Percentiles rank a stretch among this genome's conserved stretches.
These are phyloP conservation scores for Caenorhabditis angaria DNA, from an alignment of 2,888 invertebrate species.

Conservation along the genomic window DNA sequence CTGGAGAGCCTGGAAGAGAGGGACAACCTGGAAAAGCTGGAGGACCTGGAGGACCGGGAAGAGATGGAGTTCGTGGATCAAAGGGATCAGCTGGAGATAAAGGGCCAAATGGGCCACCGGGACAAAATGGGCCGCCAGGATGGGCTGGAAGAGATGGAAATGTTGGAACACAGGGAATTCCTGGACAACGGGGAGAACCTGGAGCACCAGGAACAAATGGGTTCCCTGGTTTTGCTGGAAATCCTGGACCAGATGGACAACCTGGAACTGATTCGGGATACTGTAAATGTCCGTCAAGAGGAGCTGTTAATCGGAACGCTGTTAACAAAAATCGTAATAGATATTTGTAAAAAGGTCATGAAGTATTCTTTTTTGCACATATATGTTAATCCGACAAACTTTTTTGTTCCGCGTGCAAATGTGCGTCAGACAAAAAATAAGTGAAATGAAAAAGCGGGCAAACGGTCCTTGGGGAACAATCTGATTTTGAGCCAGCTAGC, in stretches of 20 bases:
- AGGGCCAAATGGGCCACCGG: constrained; percentile 40
- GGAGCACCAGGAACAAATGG: constrained; percentile 42
- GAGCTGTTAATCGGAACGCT: constrained; percentile 12
- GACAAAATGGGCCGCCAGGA: constrained; percentile 42
- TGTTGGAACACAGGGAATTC: constrained; percentile 36
- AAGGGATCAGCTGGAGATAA: constrained; percentile 41
- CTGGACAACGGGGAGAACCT: constrained; percentile 37
- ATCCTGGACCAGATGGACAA: constrained; percentile 40
- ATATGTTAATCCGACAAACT: constrained; percentile 1
- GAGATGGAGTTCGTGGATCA: constrained; percentile 43
- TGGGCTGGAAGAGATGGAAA: constrained; percentile 45
- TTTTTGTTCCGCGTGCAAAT: not conserved
- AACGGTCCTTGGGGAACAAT: constrained; percentile 6
- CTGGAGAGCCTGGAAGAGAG: constrained; percentile 46
- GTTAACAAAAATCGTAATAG: not conserved
- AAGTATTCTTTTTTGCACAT: no score
- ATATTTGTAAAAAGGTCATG: not conserved
- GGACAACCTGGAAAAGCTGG: constrained; percentile 50
- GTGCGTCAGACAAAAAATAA: not conserved
- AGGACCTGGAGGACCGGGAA: constrained; percentile 41
- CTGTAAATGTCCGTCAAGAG: constrained; percentile 50
- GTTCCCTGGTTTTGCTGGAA: constrained; percentile 41
- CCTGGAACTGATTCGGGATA: constrained; percentile 54
- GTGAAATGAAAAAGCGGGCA: constrained; percentile 8
- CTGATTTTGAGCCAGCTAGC: not conserved